Percentiles rank a stretch among this genome's conserved stretches.
phyloP scores from a whole-genome alignment of 2,113 vertebrate species.

The Craseonycteris thonglongyai region DNA sequence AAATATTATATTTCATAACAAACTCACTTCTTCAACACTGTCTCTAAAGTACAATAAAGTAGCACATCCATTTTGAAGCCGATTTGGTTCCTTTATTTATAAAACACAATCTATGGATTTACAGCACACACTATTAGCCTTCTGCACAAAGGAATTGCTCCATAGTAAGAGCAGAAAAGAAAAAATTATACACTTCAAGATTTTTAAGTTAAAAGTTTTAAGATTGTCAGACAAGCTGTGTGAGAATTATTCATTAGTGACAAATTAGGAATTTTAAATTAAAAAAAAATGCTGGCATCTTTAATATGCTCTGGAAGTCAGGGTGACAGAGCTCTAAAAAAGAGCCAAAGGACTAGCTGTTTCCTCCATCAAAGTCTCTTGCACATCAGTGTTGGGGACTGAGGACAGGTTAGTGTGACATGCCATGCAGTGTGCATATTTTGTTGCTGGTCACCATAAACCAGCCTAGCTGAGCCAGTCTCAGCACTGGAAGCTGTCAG shows the following conservation, averaged over 20 bases:
- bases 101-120: background rate
- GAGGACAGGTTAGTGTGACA: background rate
- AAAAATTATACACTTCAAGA: background rate
- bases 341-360: background rate
- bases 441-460: background rate
- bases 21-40: background rate
- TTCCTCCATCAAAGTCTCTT: background rate
- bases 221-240: background rate
- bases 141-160: background rate
- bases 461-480: background rate
- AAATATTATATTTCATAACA: background rate
- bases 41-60: background rate
- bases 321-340: background rate
- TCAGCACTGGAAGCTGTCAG: background rate
- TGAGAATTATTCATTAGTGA: background rate
- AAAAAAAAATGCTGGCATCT: background rate
- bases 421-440: background rate
- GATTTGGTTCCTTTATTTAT: background rate
- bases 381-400: too few relatives aligned
- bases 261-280: background rate
- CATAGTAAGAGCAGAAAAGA: background rate
- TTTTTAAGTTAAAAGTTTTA: background rate
- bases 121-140: background rate
- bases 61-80: background rate
- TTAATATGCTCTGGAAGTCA: background rate